These are phyloP conservation scores for Heliconius eleuchia DNA, from an alignment of 1,140 invertebrate genomes.

Conservation along the genomic window DNA sequence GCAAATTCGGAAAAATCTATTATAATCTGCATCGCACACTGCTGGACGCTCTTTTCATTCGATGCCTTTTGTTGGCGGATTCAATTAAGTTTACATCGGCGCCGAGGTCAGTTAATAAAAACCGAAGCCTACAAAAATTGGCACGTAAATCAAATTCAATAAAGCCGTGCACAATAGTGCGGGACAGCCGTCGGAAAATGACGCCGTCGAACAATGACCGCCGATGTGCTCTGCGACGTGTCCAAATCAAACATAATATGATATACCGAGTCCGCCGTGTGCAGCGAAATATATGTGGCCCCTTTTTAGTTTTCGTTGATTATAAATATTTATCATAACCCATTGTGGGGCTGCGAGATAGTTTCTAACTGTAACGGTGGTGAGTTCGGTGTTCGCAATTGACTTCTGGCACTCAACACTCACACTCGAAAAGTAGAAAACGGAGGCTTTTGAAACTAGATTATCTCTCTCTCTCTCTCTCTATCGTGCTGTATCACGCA, in stretches of 20 bases:
- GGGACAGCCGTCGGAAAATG: constrained; percentile 68
- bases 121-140: constrained; percentile 80
- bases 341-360: no score
- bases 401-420: no score
- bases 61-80: constrained; percentile 78
- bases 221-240: constrained; percentile 38
- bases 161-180: constrained; percentile 72
- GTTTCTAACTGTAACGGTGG: no score
- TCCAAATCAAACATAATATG: constrained; percentile 48
- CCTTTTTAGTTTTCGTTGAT: background rate
- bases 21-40: constrained; percentile 80
- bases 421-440: no score
- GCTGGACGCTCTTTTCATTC: constrained; percentile 79
- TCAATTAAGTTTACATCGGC: constrained; percentile 81
- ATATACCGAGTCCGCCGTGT: background rate
- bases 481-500: no score
- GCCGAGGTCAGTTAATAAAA: constrained; percentile 80
- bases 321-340: no score
- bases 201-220: constrained; percentile 65
- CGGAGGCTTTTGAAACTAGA: no score
- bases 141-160: constrained; percentile 81
- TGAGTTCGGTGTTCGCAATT: no score
- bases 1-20: constrained; percentile 79
- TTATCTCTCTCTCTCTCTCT: no score
- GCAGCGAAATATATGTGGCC: no score